Evolutionary conservation across 2,113 vertebrate species (phyloP), one percentile per base, ranked within the genome.

Genomic region (Epinephelus lanceolatus): DNA sequence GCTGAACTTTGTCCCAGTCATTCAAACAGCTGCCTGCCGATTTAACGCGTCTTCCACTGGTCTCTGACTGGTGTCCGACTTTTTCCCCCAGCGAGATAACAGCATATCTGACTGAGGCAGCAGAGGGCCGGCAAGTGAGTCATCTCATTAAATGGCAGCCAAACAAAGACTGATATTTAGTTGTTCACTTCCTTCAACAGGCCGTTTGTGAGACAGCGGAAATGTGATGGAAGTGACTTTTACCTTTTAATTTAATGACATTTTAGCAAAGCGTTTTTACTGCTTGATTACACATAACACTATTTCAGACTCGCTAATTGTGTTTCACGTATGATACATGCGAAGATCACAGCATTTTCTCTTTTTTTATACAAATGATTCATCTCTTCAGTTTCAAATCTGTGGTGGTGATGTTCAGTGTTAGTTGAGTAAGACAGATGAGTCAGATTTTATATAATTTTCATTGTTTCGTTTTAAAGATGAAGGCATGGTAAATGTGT

Each of bases 111-210:
- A 81, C 40, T 23, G 66, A 70, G 33, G 71, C 79, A 69, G 56
- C 78, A 65, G 76, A 78, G 59, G 33, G 57, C 57, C 52, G n/a
- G 63, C 12, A 51, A 51, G 62, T 77, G 89, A 86, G 52, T 91
- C 84, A 81, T 81, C 72, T 11, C 42, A 56, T 14, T 27, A 82
- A 85, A 68, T 77, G 78, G 80, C 85, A 88, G 76, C 78, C 75
- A 80, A 78, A 85, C 85, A 86, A 86, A 81, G 80, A 79, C 65
- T 83, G 73, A 75, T 70, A 85, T 85, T 86, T 87, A 81, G 72
- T 55, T 53, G 61, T 53, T 85, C 25, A 21, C 37, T 60, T 78
- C 47, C n/a, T 68, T 67, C 25, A 61, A 3, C 55, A 47, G 45
- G 25, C 63, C 47, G 10, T 51, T 70, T 68, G 4, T 23, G 40